Base-by-base conservation (phyloP, 2,797 vertebrate species). In the Neosalanx taihuensis region DNA sequence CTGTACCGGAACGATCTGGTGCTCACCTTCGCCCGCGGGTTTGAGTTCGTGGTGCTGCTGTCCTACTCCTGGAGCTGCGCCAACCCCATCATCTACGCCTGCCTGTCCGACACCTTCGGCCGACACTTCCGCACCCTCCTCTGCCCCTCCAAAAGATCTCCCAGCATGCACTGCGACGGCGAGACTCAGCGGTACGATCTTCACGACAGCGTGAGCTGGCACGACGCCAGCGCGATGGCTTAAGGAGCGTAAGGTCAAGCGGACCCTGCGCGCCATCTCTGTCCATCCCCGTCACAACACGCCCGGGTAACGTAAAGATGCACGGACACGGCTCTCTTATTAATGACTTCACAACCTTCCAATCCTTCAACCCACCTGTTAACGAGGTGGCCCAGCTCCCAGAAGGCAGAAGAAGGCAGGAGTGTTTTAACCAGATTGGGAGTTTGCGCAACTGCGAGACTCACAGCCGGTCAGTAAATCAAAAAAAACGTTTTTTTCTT, bases 11-110 rank as follows among this genome's bases (percentile, higher is more conserved):
- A 0, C 0, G 75, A 80, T 15, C 31, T 79, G 6, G 69, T 66
- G 0, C 53, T 77, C 1, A 58, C 62, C 46, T 90, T 93, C 29
- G 29, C 81, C 46, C 78, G 79, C 26, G 87, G 85, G 0, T 94
- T 94, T 17, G 90, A 92, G 80, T 81, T 90, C 0, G 84, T 84
- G 29, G 90, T 94, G 23, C 82, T 92, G 77, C 69, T 94, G 79
- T 94, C 93, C 0, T 94, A 94, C 75, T 90, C 91, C 0, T 93
- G 92, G 92, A 94, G 93, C 83, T 93, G 93, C 0, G 89, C 90
- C 1, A 94, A 94, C 74, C 93, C 93, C 30, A 89, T 94, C 53
- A 87, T 94, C 41, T 94, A 94, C 13, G 88, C 89, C 58, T 92
- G 89, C 73, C 74, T 93, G 62, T 94, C 92, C 0, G 86, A 92